Evolutionary conservation across 1,140 invertebrate species (phyloP).

Genomic region (Conus ventricosus): DNA sequence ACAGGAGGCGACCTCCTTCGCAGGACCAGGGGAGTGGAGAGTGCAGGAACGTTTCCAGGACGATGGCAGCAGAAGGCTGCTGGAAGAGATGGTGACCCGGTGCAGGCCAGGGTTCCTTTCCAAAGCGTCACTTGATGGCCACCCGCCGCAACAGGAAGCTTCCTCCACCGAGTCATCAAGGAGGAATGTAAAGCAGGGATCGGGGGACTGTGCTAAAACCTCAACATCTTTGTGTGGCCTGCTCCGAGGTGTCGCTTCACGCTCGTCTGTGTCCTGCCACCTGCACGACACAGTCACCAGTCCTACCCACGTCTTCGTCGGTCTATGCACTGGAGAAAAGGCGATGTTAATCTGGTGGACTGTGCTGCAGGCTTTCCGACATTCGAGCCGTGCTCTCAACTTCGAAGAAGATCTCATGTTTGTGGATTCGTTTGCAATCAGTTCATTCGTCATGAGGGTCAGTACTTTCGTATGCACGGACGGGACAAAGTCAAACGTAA

Average conservation of each 20-base stretch:
- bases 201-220: conserved; percentile 49
- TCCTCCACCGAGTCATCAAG: conserved; percentile 43
- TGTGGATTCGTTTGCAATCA: conserved; percentile 48
- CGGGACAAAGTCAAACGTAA: conserved; percentile 25
- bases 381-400: conserved; percentile 44
- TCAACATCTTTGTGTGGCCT: conserved; percentile 46
- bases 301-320: conserved; percentile 45
- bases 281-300: conserved; percentile 34
- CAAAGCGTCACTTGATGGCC: conserved; percentile 44
- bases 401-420: conserved; percentile 50
- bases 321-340: conserved; percentile 41
- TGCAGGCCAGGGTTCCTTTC: conserved; percentile 42
- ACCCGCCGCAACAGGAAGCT: conserved; percentile 28
- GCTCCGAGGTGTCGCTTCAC: conserved; percentile 39
- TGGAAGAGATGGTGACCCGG: conserved; percentile 37
- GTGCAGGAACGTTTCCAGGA: conserved; percentile 30
- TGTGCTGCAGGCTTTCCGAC: conserved; percentile 46
- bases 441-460: conserved; percentile 47
- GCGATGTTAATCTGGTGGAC: conserved; percentile 48
- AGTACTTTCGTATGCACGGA: conserved; percentile 48
- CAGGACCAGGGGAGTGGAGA: conserved; percentile 30
- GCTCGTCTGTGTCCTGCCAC: conserved; percentile 39
- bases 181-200: conserved; percentile 32
- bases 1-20: conserved; percentile 41
- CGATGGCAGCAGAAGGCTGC: not conserved